Percentiles rank a stretch among this genome's conserved stretches.
Conservation (phyloP, 92 coral and sea anemone genomes). For the Porites rus region DNA sequence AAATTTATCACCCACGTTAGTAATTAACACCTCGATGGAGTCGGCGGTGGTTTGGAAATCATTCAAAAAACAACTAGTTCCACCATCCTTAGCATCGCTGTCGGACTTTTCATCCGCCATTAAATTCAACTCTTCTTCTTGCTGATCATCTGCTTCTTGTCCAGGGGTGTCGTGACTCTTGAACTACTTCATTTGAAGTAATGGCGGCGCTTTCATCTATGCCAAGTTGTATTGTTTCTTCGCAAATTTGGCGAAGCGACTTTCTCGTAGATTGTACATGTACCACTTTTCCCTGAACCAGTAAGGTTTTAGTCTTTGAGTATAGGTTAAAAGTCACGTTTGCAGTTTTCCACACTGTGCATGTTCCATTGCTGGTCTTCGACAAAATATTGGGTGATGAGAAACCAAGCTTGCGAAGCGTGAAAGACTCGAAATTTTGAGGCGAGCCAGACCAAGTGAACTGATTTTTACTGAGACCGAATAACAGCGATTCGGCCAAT, state of each 20-base stretch:
- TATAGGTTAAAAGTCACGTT: not conserved
- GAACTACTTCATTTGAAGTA: too few species aligned
- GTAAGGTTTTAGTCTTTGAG: constrained; percentile 18
- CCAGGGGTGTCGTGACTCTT: too few species aligned
- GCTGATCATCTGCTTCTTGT: too few species aligned
- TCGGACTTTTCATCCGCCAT: too few species aligned
- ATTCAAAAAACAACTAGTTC: not conserved
- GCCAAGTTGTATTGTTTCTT: too few species aligned
- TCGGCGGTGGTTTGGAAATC: not conserved
- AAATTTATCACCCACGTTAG: not conserved
- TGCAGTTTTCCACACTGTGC: not conserved
- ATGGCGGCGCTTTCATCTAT: too few species aligned
- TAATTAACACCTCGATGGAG: not conserved
- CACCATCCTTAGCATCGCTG: not conserved
- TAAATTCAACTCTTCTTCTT: too few species aligned
- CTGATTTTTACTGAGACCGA: not conserved
- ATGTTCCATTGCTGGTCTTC: not conserved
- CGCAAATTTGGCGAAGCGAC: too few species aligned
- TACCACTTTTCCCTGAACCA: constrained; percentile 45
- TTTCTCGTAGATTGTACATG: not conserved
- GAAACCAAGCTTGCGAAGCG: not conserved
- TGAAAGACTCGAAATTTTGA: not conserved
- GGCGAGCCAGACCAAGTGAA: not conserved
- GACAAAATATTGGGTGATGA: not conserved
- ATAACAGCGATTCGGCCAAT: constrained; percentile 32